These are phyloP conservation scores for Spilogale gracilis DNA, from an alignment of 2,113 vertebrate genomes.

Conservation along the genomic window DNA sequence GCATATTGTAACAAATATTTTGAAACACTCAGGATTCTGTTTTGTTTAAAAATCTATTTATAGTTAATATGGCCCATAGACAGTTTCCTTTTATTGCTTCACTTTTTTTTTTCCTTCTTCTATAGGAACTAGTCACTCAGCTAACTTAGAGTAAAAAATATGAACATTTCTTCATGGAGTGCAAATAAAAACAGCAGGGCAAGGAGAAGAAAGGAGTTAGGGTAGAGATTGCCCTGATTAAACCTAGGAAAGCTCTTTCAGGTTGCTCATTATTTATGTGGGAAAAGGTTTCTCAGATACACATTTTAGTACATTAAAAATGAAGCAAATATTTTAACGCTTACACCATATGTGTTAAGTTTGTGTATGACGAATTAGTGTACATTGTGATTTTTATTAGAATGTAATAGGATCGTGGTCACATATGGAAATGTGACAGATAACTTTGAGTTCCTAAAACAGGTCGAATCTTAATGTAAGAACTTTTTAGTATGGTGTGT, in stretches of 20 bases:
- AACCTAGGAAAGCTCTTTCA: neutral
- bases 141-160: neutral
- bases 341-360: neutral
- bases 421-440: neutral
- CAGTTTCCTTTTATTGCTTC: neutral
- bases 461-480: neutral
- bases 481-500: neutral
- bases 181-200: neutral
- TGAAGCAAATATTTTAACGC: slow-evolving; percentile 8
- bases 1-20: neutral
- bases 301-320: slow-evolving; percentile 22
- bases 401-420: neutral
- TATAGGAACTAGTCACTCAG: neutral
- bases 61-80: neutral
- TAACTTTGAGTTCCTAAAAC: slow-evolving; percentile 32
- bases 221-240: neutral
- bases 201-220: neutral
- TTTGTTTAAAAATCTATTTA: neutral
- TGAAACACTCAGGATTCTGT: neutral
- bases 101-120: neutral
- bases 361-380: neutral
- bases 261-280: neutral
- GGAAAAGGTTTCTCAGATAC: neutral
- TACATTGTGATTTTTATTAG: neutral
- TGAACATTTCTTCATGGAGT: neutral